These are phyloP conservation scores for Eulemur macaco DNA, from an alignment of 2,113 vertebrate species.

Conservation along the genomic window DNA sequence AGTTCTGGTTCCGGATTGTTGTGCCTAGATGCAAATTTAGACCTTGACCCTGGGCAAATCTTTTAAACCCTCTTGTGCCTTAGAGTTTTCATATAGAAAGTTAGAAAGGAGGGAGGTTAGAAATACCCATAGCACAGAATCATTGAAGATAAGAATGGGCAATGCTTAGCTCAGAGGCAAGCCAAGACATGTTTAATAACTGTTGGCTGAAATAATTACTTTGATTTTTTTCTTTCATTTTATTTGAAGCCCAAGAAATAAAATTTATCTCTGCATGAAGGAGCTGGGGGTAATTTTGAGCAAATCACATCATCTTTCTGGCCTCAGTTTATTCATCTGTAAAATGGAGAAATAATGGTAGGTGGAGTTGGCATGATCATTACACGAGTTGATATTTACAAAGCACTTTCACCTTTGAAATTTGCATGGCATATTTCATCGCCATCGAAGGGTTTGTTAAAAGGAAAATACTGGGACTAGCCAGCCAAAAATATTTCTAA, in stretches of 20 bases:
- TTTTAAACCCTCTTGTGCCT: not conserved
- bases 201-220: not conserved
- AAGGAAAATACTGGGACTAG: not conserved
- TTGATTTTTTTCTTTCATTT: not conserved
- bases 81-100: not conserved
- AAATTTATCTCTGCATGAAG: not conserved
- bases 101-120: fast-evolving
- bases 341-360: not conserved
- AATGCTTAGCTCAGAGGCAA: not conserved
- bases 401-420: not conserved
- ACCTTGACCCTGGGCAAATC: not conserved
- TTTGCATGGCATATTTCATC: not conserved
- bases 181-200: not conserved
- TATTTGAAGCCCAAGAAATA: not conserved
- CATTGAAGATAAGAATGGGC: not conserved
- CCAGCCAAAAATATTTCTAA: not conserved
- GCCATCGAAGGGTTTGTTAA: not conserved
- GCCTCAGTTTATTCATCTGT: not conserved
- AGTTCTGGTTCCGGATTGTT: too few relatives aligned
- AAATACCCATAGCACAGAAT: not conserved
- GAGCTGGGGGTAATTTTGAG: not conserved
- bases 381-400: not conserved
- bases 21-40: not conserved
- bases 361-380: too few relatives aligned
- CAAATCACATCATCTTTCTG: not conserved